Base-by-base conservation (phyloP, 1,140 invertebrate genomes). In the Mamestra configurata region DNA sequence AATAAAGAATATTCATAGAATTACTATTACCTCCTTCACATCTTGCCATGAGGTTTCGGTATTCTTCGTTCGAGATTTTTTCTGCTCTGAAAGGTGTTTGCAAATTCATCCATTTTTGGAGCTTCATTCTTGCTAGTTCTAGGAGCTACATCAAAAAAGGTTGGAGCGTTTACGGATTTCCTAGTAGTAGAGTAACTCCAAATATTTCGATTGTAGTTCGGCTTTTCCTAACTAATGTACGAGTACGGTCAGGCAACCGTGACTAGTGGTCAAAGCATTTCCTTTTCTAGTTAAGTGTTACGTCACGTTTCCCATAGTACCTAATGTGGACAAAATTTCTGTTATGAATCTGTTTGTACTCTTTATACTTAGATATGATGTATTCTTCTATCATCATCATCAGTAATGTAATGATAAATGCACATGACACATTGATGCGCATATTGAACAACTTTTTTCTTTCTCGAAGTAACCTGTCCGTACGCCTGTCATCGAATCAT, bases 271-370 rank as follows among this genome's bases (percentile, higher is more conserved):
- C 31, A 64, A 40, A 76, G 22, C 73, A 64, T 61, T 61, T 76
- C 73, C 73, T 59, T 27, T 64, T 22, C 51, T 20, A 64, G 24
- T 61, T 40, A 61, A n/a, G 4, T 22, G 31, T 64, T 76, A 76
- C 40, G 73, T 76, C 73, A 76, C 73, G 20, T 64, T 64, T 64
- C 57, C 73, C 64, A 64, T 61, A 73, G 3, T 40, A n/a, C n/a
- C n/a, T n/a, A 27, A 57, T 49, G 43, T 68, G 40, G 20, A 4
- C 37, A 24, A 73, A 35, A 46, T 59, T 55, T 55, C 37, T 68
- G 20, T 24, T 46, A 24, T n/a, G 11, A n/a, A 24, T 68, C 15
- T 18, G 6, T 37, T 37, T 64, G 31, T 64, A 64, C n/a, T 64
- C 15, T 64, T 64, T 37, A 37, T 64, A 35, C n/a, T 11, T 3